Base-by-base conservation (phyloP, 2,888 invertebrate species). In the Melanargia galathea region DNA sequence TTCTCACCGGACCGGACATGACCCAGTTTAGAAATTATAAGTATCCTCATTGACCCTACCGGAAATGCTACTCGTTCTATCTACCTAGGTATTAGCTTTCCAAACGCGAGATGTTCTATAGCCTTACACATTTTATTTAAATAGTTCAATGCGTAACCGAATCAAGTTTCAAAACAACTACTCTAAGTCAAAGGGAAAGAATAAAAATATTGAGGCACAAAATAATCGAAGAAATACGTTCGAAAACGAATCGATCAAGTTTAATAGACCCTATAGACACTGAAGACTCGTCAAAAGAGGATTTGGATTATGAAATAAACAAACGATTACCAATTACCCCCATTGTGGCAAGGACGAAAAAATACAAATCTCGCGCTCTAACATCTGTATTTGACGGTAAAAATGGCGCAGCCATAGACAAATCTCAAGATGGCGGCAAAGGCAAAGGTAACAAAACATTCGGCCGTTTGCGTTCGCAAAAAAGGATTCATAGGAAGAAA, bases 321-420 rank as follows among this genome's bases (percentile, higher is more conserved):
- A 38, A 67, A 3, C 48, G 61, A 7, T 22, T 52, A 8, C 68
- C 70, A 4, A 65, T 73, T 48, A 68, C 69, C 2, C 70, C 70
- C 0, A 55, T 70, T 2, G 43, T 63, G 56, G 20, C 46, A 49
- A 16, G 49, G 8, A 52, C 59, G 8, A 59, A 33, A 8, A 63
- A 62, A 18, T 38, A 59, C 18, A 51, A 46, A 55, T 10, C 43
- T 1, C 43, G 18, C 22, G 60, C 22, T 13, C 8, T 65, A 7
- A 51, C 54, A 59, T 8, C 67, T 52, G 63, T 63, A 45, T 46
- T 7, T 48, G 18, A 30, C 62, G 45, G 49, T 24, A 51, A 26
- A 45, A 22, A 49, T 22, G 40, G 46, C 24, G 7, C 13, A 8
- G 30, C 16, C 20, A 52, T 13, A 52, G 35, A 35, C 52, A 52